A percentile compares a stretch with the other conserved stretches of the same genome.
phyloP scores from a whole-genome alignment of 2,888 invertebrate species.

The Agapostemon virescens region DNA sequence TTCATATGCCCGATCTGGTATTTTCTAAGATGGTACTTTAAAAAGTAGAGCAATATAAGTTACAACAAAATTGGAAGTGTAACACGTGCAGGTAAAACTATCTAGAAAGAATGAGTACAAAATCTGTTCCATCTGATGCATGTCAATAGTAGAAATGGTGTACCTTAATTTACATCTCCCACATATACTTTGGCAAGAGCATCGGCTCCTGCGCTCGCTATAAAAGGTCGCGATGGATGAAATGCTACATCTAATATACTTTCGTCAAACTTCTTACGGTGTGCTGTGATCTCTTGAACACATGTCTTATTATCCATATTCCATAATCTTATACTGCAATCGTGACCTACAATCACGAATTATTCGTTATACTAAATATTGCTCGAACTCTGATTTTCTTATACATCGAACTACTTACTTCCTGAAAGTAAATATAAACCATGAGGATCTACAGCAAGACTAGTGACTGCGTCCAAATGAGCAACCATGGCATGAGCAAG shows the following conservation, averaged over 20 bases:
- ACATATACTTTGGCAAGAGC: constrained; percentile 99
- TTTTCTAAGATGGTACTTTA: constrained; percentile 72
- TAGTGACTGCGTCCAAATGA: constrained; percentile 98
- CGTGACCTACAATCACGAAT: constrained; percentile 85
- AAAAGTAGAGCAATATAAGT: constrained; percentile 71
- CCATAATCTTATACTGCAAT: constrained; percentile 99
- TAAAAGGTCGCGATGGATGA: constrained; percentile 98
- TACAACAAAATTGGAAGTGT: constrained; percentile 76
- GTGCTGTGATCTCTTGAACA: constrained; percentile 99
- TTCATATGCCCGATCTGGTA: constrained; percentile 76
- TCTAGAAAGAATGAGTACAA: constrained; percentile 79
- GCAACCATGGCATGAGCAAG: constrained; percentile 99
- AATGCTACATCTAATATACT: constrained; percentile 99
- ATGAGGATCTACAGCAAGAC: constrained; percentile 98
- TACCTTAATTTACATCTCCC: constrained; percentile 79
- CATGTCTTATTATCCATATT: constrained; percentile 99
- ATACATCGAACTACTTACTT: constrained; percentile 82
- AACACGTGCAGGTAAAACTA: constrained; percentile 79
- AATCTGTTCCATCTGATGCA: constrained; percentile 70
- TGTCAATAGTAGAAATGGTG: constrained; percentile 67
- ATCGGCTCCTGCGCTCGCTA: constrained; percentile 99
- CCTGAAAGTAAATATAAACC: constrained; percentile 98
- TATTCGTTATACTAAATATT: not conserved
- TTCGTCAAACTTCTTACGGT: constrained; percentile 99
- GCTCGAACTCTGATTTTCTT: not conserved